Percentiles rank a stretch among this genome's conserved stretches.
Conservation (phyloP, 2,797 vertebrate genomes). For the Botia kubotai region DNA sequence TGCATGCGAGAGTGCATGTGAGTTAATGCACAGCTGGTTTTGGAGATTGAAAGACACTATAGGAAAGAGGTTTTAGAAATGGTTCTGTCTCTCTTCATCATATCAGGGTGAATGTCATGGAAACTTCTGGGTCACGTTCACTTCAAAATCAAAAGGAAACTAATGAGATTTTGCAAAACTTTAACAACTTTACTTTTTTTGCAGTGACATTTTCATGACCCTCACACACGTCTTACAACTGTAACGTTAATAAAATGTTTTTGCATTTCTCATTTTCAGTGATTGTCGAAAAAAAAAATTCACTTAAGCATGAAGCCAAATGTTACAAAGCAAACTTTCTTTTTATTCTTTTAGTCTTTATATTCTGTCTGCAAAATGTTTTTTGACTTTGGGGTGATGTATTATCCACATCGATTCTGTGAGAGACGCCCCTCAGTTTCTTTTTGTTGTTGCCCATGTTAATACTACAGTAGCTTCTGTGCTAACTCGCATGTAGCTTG, state of each 20-base stretch:
- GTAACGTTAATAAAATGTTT: neutral
- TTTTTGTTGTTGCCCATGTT: slow-evolving; percentile 74
- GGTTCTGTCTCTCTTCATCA: slow-evolving; percentile 39
- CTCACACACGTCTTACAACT: neutral
- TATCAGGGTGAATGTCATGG: neutral
- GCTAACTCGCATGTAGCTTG: slow-evolving; percentile 65
- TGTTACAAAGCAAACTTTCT: neutral
- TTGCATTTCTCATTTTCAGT: neutral
- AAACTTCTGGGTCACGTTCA: neutral
- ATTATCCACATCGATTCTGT: neutral
- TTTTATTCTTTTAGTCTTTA: neutral
- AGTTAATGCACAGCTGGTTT: neutral
- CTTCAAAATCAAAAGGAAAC: neutral
- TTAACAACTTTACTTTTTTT: neutral
- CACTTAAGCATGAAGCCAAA: neutral
- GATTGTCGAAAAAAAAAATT: neutral
- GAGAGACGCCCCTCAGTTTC: slow-evolving; percentile 59
- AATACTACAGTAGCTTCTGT: slow-evolving; percentile 64
- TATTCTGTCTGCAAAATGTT: neutral
- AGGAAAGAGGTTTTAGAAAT: slow-evolving; percentile 32
- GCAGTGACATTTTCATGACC: neutral
- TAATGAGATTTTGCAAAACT: neutral
- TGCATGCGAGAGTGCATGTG: no score
- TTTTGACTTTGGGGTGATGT: neutral
- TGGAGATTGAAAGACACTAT: slow-evolving; percentile 57